Conservation (phyloP, 2,113 vertebrate genomes). For the Marmota monax region DNA sequence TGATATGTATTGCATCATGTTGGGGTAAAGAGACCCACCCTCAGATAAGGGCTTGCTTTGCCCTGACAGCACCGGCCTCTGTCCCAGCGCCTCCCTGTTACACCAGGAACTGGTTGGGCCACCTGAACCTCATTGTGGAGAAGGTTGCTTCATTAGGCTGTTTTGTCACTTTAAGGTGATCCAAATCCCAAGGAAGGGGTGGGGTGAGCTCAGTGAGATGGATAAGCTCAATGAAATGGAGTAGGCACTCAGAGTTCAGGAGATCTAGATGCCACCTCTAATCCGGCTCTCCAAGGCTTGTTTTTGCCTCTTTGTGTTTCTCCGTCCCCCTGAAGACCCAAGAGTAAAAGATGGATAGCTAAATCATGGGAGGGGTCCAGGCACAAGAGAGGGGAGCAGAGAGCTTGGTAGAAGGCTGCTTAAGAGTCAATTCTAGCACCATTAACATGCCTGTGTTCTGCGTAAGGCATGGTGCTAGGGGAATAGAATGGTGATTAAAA, state of each 20-base stretch:
- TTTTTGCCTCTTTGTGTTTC: not conserved
- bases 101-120: constrained; percentile 50
- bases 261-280: not conserved
- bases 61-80: rapidly evolving
- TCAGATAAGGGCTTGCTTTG: constrained; percentile 38
- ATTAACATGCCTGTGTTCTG: not conserved
- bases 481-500: not conserved
- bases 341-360: not conserved
- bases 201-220: not conserved
- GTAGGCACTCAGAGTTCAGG: not conserved
- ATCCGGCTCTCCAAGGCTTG: not conserved
- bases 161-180: constrained; percentile 46
- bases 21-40: not conserved
- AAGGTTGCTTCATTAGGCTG: constrained; percentile 40
- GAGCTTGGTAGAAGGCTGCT: not conserved
- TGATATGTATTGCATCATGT: not conserved
- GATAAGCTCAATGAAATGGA: not conserved
- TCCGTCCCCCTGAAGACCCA: not conserved
- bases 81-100: constrained; percentile 45
- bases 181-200: not conserved
- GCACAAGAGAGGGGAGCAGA: not conserved
- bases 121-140: constrained; percentile 34
- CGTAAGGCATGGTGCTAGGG: not conserved
- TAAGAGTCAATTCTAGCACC: not conserved
- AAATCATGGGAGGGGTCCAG: not conserved